These are phyloP conservation scores for Glandiceps talaboti DNA, from an alignment of 53 echinoderm and acorn worm genomes.

Conservation along the genomic window DNA sequence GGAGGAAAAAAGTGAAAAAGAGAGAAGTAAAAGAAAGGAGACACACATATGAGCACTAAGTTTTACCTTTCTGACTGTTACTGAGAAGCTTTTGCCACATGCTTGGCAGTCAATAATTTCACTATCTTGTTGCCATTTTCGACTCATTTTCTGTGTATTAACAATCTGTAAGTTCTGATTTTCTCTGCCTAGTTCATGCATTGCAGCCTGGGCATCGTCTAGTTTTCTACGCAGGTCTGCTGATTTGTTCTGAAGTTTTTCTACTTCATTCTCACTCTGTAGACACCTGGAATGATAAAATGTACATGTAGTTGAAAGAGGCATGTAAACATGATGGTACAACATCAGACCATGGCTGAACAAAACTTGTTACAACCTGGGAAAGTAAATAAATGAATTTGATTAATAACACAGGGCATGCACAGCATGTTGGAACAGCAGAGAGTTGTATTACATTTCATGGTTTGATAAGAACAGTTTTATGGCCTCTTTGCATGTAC, in stretches of 20 bases:
- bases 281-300: conserved; percentile 41
- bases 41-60: no score
- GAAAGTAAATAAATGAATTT: no score
- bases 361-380: no score
- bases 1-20: no score
- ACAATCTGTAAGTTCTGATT: conserved; percentile 91
- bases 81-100: conserved; percentile 68
- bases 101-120: conserved; percentile 76
- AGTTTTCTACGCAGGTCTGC: conserved; percentile 66
- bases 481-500: no score
- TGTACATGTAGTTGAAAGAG: background rate
- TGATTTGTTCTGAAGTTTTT: conserved; percentile 67
- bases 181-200: conserved; percentile 96
- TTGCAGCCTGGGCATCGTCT: conserved; percentile 89
- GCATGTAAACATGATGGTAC: no score
- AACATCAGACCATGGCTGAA: no score
- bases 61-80: conserved; percentile 75
- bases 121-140: conserved; percentile 78
- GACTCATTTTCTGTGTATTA: conserved; percentile 49
- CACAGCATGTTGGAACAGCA: no score
- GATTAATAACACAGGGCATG: no score
- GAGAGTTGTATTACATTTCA: no score
- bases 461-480: no score
- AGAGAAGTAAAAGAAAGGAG: no score
- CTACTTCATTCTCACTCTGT: conserved; percentile 64